These are phyloP conservation scores for Solea senegalensis DNA, from an alignment of 2,113 vertebrate genomes.

Conservation along the genomic window DNA sequence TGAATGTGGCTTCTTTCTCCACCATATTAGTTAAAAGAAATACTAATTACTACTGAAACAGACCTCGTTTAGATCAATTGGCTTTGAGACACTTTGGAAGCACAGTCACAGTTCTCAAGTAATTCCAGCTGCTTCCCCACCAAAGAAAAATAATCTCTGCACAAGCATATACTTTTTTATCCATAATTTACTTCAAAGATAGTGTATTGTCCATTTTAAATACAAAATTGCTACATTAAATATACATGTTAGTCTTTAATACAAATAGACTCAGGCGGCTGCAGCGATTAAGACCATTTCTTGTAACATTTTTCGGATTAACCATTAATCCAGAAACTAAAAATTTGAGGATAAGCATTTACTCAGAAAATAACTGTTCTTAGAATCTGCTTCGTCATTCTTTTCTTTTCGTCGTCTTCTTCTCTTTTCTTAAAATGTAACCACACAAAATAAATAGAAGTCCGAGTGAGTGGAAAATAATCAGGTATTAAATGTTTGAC, in stretches of 20 bases:
- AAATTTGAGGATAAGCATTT: constrained; percentile 84
- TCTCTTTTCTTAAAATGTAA: constrained; percentile 76
- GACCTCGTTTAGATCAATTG: constrained; percentile 70
- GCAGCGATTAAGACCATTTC: constrained; percentile 91
- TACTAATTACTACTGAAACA: constrained; percentile 48
- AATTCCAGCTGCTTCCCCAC: constrained; percentile 60
- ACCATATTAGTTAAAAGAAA: constrained; percentile 13
- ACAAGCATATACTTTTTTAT: constrained; percentile 86
- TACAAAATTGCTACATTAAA: constrained; percentile 99
- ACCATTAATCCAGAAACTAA: constrained; percentile 87
- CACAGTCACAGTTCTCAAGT: constrained; percentile 3
- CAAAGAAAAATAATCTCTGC: constrained; percentile 87
- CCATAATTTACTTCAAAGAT: constrained; percentile 99
- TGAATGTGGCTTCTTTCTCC: constrained; percentile 22
- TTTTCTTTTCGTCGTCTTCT: constrained; percentile 51
- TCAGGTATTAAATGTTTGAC: constrained; percentile 97
- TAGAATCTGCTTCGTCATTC: constrained; percentile 71
- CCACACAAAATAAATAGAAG: constrained; percentile 86
- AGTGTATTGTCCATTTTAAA: constrained; percentile 99
- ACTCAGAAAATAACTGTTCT: constrained; percentile 84
- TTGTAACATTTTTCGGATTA: constrained; percentile 86
- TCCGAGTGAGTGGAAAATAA: constrained; percentile 81
- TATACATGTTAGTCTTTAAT: constrained; percentile 99
- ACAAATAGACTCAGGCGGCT: constrained; percentile 92
- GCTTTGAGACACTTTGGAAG: constrained; percentile 83